phyloP scores from a whole-genome alignment of 2,797 vertebrate genomes.

The Telmatherina bonti region DNA sequence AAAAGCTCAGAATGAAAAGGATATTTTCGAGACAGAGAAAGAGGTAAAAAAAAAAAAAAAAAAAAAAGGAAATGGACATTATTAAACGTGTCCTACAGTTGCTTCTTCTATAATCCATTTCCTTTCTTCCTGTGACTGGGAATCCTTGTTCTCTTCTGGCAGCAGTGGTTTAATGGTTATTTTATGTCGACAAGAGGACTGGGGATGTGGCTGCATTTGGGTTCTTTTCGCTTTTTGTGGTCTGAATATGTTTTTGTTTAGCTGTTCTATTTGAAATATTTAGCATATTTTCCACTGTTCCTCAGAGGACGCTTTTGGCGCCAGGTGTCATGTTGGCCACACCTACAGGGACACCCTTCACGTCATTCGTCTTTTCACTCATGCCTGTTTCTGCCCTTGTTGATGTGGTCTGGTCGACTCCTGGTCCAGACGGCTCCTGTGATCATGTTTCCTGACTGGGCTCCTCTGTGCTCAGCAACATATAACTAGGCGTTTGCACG shows the following conservation, averaged over 20 bases:
- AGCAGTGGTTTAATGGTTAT: slow-evolving; percentile 21
- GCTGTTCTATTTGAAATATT: background rate
- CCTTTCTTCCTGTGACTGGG: slow-evolving; percentile 33
- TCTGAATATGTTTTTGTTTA: background rate
- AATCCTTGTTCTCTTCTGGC: slow-evolving; percentile 25
- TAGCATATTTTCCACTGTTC: too few relatives aligned
- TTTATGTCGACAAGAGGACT: slow-evolving; percentile 1
- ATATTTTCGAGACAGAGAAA: slow-evolving; percentile 7
- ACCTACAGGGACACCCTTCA: too few relatives aligned
- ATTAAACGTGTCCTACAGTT: slow-evolving; percentile 55
- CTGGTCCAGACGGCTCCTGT: too few relatives aligned
- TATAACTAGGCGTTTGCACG: too few relatives aligned
- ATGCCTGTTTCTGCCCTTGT: too few relatives aligned
- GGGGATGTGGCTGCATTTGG: background rate
- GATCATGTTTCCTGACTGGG: too few relatives aligned
- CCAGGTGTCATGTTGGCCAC: too few relatives aligned
- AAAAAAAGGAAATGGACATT: slow-evolving; percentile 20
- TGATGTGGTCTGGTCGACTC: too few relatives aligned
- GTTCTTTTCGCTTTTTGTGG: slow-evolving; percentile 5
- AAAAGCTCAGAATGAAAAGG: slow-evolving; percentile 2
- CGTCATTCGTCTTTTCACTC: too few relatives aligned
- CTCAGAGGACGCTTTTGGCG: too few relatives aligned
- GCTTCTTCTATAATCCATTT: slow-evolving; percentile 46
- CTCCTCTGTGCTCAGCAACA: too few relatives aligned
- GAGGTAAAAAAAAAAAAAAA: background rate